Conservation (phyloP, 1,140 invertebrate genomes). For the Diabrotica undecimpunctata region DNA sequence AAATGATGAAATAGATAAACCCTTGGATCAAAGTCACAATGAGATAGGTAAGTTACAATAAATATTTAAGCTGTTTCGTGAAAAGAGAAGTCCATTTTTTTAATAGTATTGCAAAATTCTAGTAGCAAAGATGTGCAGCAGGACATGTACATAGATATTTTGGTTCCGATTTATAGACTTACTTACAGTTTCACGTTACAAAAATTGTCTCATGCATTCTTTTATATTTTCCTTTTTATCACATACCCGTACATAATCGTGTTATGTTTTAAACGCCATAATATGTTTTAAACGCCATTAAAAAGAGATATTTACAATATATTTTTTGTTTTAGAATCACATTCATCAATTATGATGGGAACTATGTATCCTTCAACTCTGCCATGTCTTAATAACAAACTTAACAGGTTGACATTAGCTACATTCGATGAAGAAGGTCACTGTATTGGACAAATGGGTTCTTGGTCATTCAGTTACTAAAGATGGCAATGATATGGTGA, state of each 20-base stretch:
- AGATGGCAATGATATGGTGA: no score
- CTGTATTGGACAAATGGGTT: slow-evolving; percentile 72
- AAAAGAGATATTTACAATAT: not conserved
- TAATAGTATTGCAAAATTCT: no score
- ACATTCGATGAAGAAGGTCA: slow-evolving; percentile 84
- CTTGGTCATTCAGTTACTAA: slow-evolving; percentile 66
- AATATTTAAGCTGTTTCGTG: not conserved
- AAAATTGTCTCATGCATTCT: no score
- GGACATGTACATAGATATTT: no score
- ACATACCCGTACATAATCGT: no score
- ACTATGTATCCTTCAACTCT: slow-evolving; percentile 41
- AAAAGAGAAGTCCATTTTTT: no score
- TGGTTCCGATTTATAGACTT: no score
- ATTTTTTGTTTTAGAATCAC: slow-evolving; percentile 46
- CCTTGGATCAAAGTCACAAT: slow-evolving; percentile 34
- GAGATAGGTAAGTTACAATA: slow-evolving; percentile 33
- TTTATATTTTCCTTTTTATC: no score
- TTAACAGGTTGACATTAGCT: slow-evolving; percentile 79
- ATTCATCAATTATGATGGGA: slow-evolving; percentile 48
- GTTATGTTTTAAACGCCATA: no score
- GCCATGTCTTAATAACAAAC: slow-evolving; percentile 72
- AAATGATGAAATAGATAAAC: slow-evolving; percentile 45
- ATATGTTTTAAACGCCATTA: no score
- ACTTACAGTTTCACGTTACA: no score
- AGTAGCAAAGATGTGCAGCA: no score